Evolutionary conservation across 2,113 vertebrate species (phyloP).

Genomic region (Aspiorhynchus laticeps): DNA sequence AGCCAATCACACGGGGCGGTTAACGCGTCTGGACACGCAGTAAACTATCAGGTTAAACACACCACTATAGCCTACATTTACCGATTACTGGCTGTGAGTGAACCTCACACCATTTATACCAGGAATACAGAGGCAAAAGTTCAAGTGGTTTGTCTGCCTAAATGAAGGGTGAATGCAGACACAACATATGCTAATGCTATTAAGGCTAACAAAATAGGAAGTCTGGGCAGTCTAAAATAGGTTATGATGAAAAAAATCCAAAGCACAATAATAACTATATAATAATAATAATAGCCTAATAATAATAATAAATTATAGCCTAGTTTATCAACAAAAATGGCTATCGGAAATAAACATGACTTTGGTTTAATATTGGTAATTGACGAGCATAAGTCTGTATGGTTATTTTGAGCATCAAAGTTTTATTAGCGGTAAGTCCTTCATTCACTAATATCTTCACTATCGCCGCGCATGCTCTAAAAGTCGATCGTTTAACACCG

Average conservation of each 20-base stretch:
- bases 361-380: background rate
- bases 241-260: background rate
- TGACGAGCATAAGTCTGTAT: slow-evolving; percentile 43
- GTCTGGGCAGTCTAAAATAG: background rate
- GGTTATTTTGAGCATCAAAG: slow-evolving; percentile 79
- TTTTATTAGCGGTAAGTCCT: slow-evolving; percentile 79
- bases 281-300: background rate
- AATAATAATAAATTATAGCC: slow-evolving; percentile 10
- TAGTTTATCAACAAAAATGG: background rate
- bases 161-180: slow-evolving; percentile 3
- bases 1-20: slow-evolving; percentile 43
- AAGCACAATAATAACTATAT: background rate
- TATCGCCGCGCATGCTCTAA: slow-evolving; percentile 86
- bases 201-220: background rate
- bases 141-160: slow-evolving; percentile 20
- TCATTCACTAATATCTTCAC: slow-evolving; percentile 82
- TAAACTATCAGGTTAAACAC: slow-evolving; percentile 56
- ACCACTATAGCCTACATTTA: slow-evolving; percentile 46
- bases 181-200: background rate
- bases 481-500: slow-evolving; percentile 85
- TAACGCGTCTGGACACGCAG: slow-evolving; percentile 54
- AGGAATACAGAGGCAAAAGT: slow-evolving; percentile 25
- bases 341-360: background rate
- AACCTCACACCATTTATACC: slow-evolving; percentile 38
- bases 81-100: slow-evolving; percentile 40